A percentile compares a stretch with the other conserved stretches of the same genome.
Conservation (phyloP, 1,140 invertebrate genomes). For the Aphelinus atriplicis region DNA sequence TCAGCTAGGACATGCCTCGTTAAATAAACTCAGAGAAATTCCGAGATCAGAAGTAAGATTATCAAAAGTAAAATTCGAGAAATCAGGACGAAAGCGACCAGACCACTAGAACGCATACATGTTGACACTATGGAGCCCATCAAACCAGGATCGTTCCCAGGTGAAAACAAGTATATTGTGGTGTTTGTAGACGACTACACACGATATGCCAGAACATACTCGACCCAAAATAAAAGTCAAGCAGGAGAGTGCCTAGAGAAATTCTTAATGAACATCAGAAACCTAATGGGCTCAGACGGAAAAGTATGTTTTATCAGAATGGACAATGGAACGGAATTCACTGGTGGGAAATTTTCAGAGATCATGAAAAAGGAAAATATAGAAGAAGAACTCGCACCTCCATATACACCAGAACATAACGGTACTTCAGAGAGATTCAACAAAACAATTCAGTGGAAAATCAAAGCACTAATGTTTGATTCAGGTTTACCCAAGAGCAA, state of each 20-base stretch:
- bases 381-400: neutral
- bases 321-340: no score
- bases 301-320: constrained; percentile 29
- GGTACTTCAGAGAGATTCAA: no score
- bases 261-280: constrained; percentile 17
- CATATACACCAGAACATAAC: neutral
- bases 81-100: no score
- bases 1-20: neutral
- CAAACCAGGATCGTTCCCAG: constrained; percentile 19
- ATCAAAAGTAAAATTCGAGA: no score
- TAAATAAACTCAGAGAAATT: no score
- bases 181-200: constrained; percentile 20
- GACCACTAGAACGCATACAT: neutral
- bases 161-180: constrained; percentile 12
- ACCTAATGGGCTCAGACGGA: constrained; percentile 22
- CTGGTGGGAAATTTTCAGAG: no score
- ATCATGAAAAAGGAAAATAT: no score
- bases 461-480: no score
- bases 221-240: constrained; percentile 17
- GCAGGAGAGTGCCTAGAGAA: constrained; percentile 5
- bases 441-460: no score
- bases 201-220: constrained; percentile 17
- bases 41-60: no score
- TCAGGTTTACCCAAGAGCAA: no score
- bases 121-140: constrained; percentile 28